Conservation (phyloP, 2,113 vertebrate species). For the Catharus fuscescens region DNA sequence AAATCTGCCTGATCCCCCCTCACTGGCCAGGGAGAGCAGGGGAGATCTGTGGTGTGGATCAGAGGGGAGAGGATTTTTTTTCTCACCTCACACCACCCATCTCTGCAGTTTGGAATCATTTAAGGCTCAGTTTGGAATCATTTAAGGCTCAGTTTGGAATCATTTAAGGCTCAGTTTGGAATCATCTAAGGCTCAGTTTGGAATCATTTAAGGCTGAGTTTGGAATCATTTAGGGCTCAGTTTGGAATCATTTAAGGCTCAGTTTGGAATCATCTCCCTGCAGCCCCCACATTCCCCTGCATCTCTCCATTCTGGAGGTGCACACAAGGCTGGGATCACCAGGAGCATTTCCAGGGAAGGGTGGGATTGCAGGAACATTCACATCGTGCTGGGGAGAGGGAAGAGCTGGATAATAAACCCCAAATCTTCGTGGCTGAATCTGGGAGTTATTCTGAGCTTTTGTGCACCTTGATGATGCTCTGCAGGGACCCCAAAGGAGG, state of each 20-base stretch:
- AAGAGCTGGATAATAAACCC: background rate
- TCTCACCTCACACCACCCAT: background rate
- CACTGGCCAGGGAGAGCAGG: fast-evolving
- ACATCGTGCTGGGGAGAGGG: background rate
- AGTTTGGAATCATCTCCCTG: background rate
- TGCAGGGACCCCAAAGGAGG: background rate
- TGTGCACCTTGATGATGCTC: background rate
- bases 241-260: background rate
- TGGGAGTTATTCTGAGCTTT: background rate
- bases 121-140: too few species aligned
- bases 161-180: too few species aligned
- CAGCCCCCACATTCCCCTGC: background rate
- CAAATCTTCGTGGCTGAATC: background rate
- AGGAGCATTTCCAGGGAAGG: background rate
- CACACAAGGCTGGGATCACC: background rate
- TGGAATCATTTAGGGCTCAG: too few species aligned
- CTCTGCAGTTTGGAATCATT: background rate
- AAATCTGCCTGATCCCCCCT: background rate
- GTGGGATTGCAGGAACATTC: background rate
- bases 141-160: too few species aligned
- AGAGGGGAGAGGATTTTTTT: background rate
- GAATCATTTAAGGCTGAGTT: too few species aligned
- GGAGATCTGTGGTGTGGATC: background rate
- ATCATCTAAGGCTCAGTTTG: too few species aligned
- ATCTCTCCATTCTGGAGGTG: background rate